Evolutionary conservation across 1,140 invertebrate genomes (phyloP), one percentile per base, ranked within the genome.

Genomic region (Philaenus spumarius): DNA sequence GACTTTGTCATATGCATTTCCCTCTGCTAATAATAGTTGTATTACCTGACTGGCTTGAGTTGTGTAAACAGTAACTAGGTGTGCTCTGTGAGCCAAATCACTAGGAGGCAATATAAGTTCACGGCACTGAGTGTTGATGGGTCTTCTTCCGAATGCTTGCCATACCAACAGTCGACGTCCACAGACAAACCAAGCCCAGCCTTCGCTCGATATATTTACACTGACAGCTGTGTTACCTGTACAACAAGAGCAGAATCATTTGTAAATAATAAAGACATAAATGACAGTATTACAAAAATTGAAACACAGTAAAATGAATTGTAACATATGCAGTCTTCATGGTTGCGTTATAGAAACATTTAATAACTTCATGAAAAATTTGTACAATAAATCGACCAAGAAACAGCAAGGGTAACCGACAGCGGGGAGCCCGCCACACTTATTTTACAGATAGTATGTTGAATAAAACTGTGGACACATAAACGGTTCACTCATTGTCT

Each of bases 51-150:
- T 80, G 12, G 83, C 82, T 59, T 79, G 74, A 3, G 79, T 76
- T 43, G 84, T 76, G 69, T 92, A 90, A 6, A 96, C 81, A 61
- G 83, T 82, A 5, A 96, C 87, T 23, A 95, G 79, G 57, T 91
- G 85, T n/a, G 93, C 91, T 71, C 87, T 86, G 71, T 97, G 93
- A 1, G 89, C 88, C 14, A 97, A 75, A 72, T 96, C 93, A 70
- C 91, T 95, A 47, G 93, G 89, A 1, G 93, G 93, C 14, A 97
- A 71, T 2, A 85, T 85, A 2, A 97, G 73, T 70, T 97, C 93
- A 60, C 86, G 80, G 70, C 88, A 92, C 64, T 81, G 78, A 7
- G 73, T 79, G 20, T 73, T 75, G 59, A 72, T 72, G 26, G 68
- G 61, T 22, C 62, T 59, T 0, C 70, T 64, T 24, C 74, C 71